Base-by-base conservation (phyloP, 2,113 vertebrate genomes). In the Herpailurus yagouaroundi region DNA sequence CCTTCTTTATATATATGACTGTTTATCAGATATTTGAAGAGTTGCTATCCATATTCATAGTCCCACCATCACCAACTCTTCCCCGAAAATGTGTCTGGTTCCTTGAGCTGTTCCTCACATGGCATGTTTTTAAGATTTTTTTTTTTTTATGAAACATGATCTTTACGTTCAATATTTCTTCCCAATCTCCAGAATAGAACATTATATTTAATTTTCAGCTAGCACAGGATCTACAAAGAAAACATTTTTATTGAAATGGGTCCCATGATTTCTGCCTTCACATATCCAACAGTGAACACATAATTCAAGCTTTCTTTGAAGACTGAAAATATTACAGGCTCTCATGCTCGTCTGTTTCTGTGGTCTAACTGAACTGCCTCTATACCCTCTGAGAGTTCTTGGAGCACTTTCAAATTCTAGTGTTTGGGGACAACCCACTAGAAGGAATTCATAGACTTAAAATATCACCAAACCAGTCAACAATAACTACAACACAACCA, bases 361-460 rank as follows among this genome's bases (percentile, higher is more conserved):
- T 64, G 50, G 13, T 50, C 50, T 66, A 76, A 25, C 11, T 80
- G 5, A 69, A 50, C 21, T 36, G 68, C 80, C 13, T 71, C 55
- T 36, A 9, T 7, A 74, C 15, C 15, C 68, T 90, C 80, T 82
- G 13, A 52, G 29, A 87, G 12, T 82, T 97, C 74, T 81, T 95
- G 15, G 38, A 93, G 50, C 45, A 71, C 19, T 91, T 85, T 71
- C 36, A 88, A 90, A 87, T 82, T 36, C 69, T 92, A 91, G 76
- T 23, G 83, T 66, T 90, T 83, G 50, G 50, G 10, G 36, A 84
- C 25, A 87, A 85, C 25, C 81, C 71, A 84, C 57, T 85, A 93
- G 60, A 95, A 97, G 63, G 13, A 93, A 97, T 77, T 90, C 50
- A 55, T 14, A 66, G 71, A 94, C 64, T 92, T 77, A 50, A 97